Evolutionary conservation across 2,113 vertebrate species (phyloP), one percentile per base, ranked within the genome.

Genomic region (Bubalus kerabau): DNA sequence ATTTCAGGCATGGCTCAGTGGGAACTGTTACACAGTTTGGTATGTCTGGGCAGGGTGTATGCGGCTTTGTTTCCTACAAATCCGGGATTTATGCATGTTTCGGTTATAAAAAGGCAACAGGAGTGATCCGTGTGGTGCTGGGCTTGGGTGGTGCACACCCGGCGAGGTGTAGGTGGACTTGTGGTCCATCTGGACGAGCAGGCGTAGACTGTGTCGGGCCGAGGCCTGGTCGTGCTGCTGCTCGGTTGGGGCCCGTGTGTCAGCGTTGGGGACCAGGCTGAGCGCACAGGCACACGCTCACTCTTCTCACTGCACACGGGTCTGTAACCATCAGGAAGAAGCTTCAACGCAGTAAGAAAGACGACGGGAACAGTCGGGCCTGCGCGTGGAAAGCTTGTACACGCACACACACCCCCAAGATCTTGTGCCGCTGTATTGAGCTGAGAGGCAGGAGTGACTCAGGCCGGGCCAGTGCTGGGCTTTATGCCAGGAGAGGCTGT

Each of bases 321-420:
- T 46, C 84, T 84, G 4, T 85, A 2, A 14, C 67, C 10, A 16
- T 60, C 40, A 46, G 17, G n/a, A 15, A 15, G 40, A 30, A 46
- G 32, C 11, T 4, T 80, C 28, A 24, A 5, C n/a, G 81, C 23
- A 89, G 21, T n/a, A 8, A n/a, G 23, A 52, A 32, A 71, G 23
- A 13, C 15, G 2, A 52, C 2, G 26, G 46, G 24, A 48, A 28
- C 74, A 28, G 24, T 23, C 76, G 21, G 62, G 4, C 52, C 52
- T 91, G 11, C 0, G 10, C 2, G 0, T 60, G 62, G 60, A 19
- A 43, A 26, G 14, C 46, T 50, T 16, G 2, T 9, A 30, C 74
- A 6, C 26, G 2, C 0, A 2, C 23, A 0, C 2, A 3, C 3
- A 8, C 24, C 24, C 14, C 5, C 7, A 15, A 15, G 9, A 7